phyloP scores from a whole-genome alignment of 2,113 vertebrate genomes.

The Shinisaurus crocodilurus region DNA sequence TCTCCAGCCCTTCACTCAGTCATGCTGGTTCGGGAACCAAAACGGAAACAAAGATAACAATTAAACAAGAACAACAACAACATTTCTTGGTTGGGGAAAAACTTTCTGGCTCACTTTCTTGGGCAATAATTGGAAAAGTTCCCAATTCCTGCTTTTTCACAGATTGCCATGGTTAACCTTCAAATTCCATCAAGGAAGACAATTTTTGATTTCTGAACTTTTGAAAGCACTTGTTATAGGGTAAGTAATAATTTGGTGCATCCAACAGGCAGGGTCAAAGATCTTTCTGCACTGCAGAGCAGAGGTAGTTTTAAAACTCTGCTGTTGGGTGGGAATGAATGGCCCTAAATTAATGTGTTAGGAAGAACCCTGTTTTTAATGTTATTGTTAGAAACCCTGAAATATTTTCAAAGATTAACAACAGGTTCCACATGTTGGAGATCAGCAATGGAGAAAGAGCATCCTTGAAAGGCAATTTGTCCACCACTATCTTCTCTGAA shows the following conservation, averaged over 20 bases:
- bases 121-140: slow-evolving; percentile 41
- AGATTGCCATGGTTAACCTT: slow-evolving; percentile 35
- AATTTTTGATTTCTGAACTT: slow-evolving; percentile 42
- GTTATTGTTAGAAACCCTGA: not conserved
- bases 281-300: not conserved
- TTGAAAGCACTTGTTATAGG: not conserved
- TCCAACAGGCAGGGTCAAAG: not conserved
- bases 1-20: slow-evolving; percentile 3
- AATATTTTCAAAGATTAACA: not conserved
- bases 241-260: slow-evolving; percentile 11
- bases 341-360: not conserved
- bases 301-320: not conserved
- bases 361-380: not conserved
- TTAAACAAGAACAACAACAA: not conserved
- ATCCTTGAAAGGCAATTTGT: not conserved
- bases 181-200: slow-evolving; percentile 16
- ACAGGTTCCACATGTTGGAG: no score
- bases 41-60: slow-evolving; percentile 6
- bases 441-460: not conserved
- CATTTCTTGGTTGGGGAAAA: not conserved
- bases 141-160: slow-evolving; percentile 40
- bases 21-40: slow-evolving; percentile 4
- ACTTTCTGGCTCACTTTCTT: slow-evolving; percentile 39
- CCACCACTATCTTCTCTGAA: not conserved
- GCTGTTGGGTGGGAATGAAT: not conserved